phyloP scores from a whole-genome alignment of 1,140 invertebrate species.

The Ditylenchus dipsaci region DNA sequence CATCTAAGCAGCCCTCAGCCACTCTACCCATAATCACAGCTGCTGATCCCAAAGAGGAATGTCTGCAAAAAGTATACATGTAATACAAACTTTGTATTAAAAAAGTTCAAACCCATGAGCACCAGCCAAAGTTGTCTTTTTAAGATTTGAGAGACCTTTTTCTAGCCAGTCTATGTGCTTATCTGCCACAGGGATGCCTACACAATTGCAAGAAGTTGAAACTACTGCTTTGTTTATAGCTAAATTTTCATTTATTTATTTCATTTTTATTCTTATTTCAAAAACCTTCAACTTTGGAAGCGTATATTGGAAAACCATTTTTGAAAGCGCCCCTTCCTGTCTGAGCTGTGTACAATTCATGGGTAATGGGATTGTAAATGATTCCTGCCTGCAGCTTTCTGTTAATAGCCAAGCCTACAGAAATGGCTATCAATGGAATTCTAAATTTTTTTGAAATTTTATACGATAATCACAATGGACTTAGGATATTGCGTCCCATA shows the following conservation, averaged over 20 bases:
- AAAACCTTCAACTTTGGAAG: constrained; percentile 58
- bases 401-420: constrained; percentile 52
- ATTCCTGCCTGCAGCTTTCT: constrained; percentile 63
- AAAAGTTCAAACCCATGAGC: constrained; percentile 47
- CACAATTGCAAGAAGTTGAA: constrained; percentile 43
- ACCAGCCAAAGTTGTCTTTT: constrained; percentile 38
- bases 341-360: constrained; percentile 80
- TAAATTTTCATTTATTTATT: no score
- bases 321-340: constrained; percentile 79
- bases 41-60: constrained; percentile 77
- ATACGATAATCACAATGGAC: no score
- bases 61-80: constrained; percentile 61
- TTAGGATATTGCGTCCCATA: no score
- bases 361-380: constrained; percentile 81
- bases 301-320: constrained; percentile 67
- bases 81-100: neutral
- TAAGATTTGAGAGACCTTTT: constrained; percentile 38
- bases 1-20: constrained; percentile 77
- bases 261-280: no score
- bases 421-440: constrained; percentile 55
- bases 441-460: constrained; percentile 22
- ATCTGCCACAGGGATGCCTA: constrained; percentile 46
- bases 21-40: constrained; percentile 88
- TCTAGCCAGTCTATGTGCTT: constrained; percentile 50
- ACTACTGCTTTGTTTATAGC: constrained; percentile 45